phyloP scores from a whole-genome alignment of 2,888 invertebrate genomes.

The Bugula neritina region DNA sequence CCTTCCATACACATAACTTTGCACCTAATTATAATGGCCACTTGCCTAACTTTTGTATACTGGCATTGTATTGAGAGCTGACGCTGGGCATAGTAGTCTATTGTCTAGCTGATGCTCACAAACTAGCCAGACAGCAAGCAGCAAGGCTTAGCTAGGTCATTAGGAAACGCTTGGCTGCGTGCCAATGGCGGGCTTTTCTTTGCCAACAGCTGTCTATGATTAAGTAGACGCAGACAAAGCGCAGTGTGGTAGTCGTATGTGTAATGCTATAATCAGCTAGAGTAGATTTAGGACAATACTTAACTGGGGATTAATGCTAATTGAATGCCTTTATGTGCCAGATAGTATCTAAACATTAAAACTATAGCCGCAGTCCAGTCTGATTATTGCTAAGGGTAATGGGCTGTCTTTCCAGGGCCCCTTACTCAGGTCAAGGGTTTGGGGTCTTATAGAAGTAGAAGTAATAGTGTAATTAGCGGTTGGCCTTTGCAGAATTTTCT shows the following conservation, averaged over 20 bases:
- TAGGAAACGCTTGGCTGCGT: not conserved
- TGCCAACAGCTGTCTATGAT: constrained; percentile 10
- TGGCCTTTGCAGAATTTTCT: constrained; percentile 10
- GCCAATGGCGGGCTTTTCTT: constrained; percentile 26
- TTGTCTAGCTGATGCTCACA: not conserved
- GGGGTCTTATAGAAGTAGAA: not conserved
- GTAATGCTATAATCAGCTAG: not conserved
- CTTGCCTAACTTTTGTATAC: not conserved
- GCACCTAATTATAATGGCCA: not conserved
- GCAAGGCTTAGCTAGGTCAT: not conserved
- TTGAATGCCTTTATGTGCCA: not conserved
- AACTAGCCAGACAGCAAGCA: not conserved
- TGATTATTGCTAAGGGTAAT: not conserved
- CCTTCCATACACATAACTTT: not conserved
- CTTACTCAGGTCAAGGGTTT: not conserved
- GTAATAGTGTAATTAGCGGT: constrained; percentile 6
- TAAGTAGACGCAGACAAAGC: constrained; percentile 10
- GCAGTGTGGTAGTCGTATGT: not conserved
- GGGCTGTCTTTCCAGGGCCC: not conserved
- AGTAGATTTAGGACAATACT: constrained; percentile 21
- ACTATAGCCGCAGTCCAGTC: not conserved
- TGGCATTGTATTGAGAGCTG: not conserved
- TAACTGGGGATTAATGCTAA: not conserved
- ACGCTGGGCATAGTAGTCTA: not conserved
- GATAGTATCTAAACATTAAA: not conserved